Conservation (phyloP, 2,888 invertebrate genomes). For the Rhamphomyia laevipes region DNA sequence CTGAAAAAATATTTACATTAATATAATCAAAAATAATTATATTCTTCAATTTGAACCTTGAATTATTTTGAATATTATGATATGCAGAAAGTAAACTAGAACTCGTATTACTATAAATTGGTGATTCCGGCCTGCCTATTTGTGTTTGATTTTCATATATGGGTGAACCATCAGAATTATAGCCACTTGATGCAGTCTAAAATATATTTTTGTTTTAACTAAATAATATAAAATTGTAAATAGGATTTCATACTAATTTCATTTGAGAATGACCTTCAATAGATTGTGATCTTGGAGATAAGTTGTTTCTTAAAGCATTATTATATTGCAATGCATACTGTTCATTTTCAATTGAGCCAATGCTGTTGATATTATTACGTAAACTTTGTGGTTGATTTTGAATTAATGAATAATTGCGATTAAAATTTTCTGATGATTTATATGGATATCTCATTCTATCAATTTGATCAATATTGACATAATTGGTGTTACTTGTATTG, state of each 20-base stretch:
- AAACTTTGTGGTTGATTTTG: conserved; percentile 32
- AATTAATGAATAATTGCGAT: conserved; percentile 33
- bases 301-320: conserved; percentile 25
- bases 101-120: conserved; percentile 45
- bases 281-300: conserved; percentile 23
- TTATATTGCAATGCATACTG: conserved; percentile 17
- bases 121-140: conserved; percentile 36
- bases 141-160: conserved; percentile 44
- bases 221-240: too few relatives aligned
- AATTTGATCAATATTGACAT: conserved; percentile 47
- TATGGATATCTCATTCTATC: conserved; percentile 39
- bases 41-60: conserved; percentile 11
- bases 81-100: conserved; percentile 23
- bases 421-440: conserved; percentile 29
- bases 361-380: too few relatives aligned
- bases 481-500: conserved; percentile 29
- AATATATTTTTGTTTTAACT: neutral
- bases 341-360: conserved; percentile 7
- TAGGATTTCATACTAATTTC: neutral
- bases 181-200: conserved; percentile 5
- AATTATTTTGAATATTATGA: conserved; percentile 16
- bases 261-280: conserved; percentile 11
- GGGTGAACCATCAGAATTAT: conserved; percentile 39
- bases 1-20: conserved; percentile 7
- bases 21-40: neutral